Base-by-base conservation (phyloP, 2,888 invertebrate genomes). In the Ornithoptera priamus region DNA sequence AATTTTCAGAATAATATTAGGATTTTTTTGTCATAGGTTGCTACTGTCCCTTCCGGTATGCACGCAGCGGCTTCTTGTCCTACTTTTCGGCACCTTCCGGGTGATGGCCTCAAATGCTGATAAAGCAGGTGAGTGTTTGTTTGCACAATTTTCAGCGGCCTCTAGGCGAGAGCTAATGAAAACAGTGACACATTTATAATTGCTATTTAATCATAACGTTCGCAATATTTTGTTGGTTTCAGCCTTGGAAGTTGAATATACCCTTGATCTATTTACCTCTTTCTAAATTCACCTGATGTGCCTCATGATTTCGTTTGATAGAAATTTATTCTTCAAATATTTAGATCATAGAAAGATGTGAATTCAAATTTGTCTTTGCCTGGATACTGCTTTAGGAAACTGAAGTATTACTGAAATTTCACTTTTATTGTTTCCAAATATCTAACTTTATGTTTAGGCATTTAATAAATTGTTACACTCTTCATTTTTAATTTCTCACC, bases 51-150 rank as follows among this genome's bases (percentile, higher is more conserved):
- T 97, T 88, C 98, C 98, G 67, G 94, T 96, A 71, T 96, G 97
- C 87, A 97, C 98, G 75, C 99, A 99, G 93, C 96, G 97, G 85
- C 93, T 99, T 77, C 92, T 99, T 83, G 98, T 99, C 79, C 94
- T 99, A 77, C 94, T 99, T 73, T 99, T 99, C 90, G 99, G 99
- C 77, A 99, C 99, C 81, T 99, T 98, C 93, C 95, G 98, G 79
- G 97, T 98, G 77, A 98, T 98, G 87, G 97, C 98, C 30, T 97
- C 97, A 77, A 97, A 97, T 87, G 97, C 97, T 79, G 97, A 97
- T 77, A 95, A 96, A 87, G 97, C 97, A 80, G 92, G 92, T 92
- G 69, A 73, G 77, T 65, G 53, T 67, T 46, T 61, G 61, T 67
- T 62, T 61, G 53, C 22, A 42, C 56, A 22, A 42, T 22, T 39